Evolutionary conservation across 2,113 vertebrate genomes (phyloP).

Genomic region (Microcebus griseorufus): DNA sequence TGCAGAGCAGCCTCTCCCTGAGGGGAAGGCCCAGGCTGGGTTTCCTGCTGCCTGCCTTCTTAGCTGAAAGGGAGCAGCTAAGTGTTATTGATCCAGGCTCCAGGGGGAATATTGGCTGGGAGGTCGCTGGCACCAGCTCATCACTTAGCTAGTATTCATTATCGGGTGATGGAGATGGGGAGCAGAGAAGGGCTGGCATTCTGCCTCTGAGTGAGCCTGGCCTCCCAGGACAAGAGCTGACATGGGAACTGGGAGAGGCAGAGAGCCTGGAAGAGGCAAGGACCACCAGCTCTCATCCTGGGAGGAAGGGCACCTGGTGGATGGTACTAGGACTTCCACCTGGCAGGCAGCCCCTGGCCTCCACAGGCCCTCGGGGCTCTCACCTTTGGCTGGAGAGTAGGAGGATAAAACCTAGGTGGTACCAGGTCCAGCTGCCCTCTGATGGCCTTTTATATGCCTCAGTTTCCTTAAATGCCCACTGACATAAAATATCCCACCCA

Average conservation of each 20-base stretch:
- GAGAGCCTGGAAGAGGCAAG: background rate
- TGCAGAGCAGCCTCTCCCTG: constrained; percentile 16
- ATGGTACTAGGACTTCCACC: background rate
- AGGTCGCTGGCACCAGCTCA: constrained; percentile 69
- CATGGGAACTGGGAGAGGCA: background rate
- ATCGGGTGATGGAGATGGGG: constrained; percentile 59
- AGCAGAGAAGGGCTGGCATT: constrained; percentile 58
- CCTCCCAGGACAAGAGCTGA: background rate
- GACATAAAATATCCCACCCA: background rate
- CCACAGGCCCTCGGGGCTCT: background rate
- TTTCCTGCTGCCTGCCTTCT: constrained; percentile 58
- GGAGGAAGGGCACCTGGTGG: background rate
- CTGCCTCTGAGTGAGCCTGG: constrained; percentile 40
- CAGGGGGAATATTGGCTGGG: constrained; percentile 68
- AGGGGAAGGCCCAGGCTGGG: constrained; percentile 27
- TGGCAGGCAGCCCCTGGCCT: background rate
- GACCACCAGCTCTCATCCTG: background rate
- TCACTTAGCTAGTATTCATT: constrained; percentile 75
- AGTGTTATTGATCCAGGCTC: constrained; percentile 78
- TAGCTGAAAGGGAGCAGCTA: constrained; percentile 53
- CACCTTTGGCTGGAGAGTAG: background rate
- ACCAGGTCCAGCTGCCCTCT: background rate
- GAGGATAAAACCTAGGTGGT: background rate
- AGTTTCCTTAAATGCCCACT: background rate
- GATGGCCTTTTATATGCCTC: background rate